Conservation (phyloP, 2,113 vertebrate genomes). For the Chaetops frenatus region DNA sequence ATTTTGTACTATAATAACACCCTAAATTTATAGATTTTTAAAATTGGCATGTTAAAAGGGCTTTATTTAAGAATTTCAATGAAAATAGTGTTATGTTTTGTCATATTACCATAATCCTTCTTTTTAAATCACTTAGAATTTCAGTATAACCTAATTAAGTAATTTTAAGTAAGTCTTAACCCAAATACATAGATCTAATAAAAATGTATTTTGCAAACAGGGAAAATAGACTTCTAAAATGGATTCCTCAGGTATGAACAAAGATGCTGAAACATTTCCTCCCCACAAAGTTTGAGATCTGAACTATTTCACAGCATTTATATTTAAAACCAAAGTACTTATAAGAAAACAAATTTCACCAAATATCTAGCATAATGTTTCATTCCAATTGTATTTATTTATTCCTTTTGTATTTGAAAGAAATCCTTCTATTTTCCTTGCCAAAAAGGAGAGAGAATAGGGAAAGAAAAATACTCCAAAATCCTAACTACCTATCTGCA, state of each 20-base stretch:
- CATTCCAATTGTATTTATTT: background rate
- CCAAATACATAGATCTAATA: conserved; percentile 57
- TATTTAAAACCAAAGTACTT: conserved; percentile 12
- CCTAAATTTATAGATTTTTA: conserved; percentile 47
- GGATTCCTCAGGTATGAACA: conserved; percentile 53
- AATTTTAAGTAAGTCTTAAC: conserved; percentile 66
- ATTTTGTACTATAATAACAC: conserved; percentile 43
- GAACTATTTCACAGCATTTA: conserved; percentile 1
- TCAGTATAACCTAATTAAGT: conserved; percentile 60
- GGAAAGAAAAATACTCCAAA: conserved; percentile 28
- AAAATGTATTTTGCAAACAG: conserved; percentile 54
- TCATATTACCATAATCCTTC: conserved; percentile 52
- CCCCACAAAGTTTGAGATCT: conserved; percentile 38
- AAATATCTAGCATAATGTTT: background rate
- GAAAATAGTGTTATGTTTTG: conserved; percentile 60
- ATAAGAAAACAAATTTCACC: background rate
- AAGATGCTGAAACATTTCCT: conserved; percentile 36
- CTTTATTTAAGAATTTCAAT: conserved; percentile 55
- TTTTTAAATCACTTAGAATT: conserved; percentile 65
- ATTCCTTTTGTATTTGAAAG: conserved; percentile 34
- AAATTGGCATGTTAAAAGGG: conserved; percentile 46
- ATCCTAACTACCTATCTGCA: conserved; percentile 12
- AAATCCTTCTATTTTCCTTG: conserved; percentile 33
- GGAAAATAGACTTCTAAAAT: conserved; percentile 52
- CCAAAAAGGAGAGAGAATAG: background rate